Base-by-base conservation (phyloP, 2,113 vertebrate genomes). In the Malaclemys terrapin region DNA sequence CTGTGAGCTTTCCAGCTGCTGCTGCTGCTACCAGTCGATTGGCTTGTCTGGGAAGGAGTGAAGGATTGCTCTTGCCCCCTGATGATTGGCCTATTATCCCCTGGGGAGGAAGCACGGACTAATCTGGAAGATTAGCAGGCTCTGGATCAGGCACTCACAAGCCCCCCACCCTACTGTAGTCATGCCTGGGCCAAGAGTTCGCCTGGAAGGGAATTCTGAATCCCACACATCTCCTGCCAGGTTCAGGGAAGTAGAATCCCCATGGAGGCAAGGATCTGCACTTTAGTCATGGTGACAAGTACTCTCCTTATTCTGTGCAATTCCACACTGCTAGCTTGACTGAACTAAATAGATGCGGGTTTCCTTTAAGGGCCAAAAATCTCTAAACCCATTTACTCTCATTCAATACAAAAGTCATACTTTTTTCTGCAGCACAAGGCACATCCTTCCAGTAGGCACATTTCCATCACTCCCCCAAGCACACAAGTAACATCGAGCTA, bases 51-150 rank as follows among this genome's bases (percentile, higher is more conserved):
- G 25, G 80, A 92, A 95, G 93, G 87, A 97, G 95, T 85, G 94
- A 92, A 1, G 72, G 90, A 96, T 96, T 95, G 93, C 93, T 91
- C 96, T 82, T 92, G 69, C 76, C 95, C 96, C 92, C 85, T 91
- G 88, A 90, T 96, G 95, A 95, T 72, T 96, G 94, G 96, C 91
- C 95, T 93, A 80, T 93, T 84, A 80, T 88, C 84, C 94, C 87
- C 82, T 49, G 31, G 69, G 95, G 47, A 94, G 76, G 87, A 95
- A 90, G 89, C 93, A 88, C 0, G 88, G 94, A 93, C 90, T 97
- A 96, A 98, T 96, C 93, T 93, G 90, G 80, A 96, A 98, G 97
- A 97, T 97, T 97, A 98, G 91, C 85, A 93, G 93, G 87, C 93
- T 94, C 22, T 0, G 3, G 85, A 97, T 90, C 95, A 96, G 86